Evolutionary conservation across 2,797 vertebrate genomes (phyloP).

Genomic region (Megalops cyprinoides): DNA sequence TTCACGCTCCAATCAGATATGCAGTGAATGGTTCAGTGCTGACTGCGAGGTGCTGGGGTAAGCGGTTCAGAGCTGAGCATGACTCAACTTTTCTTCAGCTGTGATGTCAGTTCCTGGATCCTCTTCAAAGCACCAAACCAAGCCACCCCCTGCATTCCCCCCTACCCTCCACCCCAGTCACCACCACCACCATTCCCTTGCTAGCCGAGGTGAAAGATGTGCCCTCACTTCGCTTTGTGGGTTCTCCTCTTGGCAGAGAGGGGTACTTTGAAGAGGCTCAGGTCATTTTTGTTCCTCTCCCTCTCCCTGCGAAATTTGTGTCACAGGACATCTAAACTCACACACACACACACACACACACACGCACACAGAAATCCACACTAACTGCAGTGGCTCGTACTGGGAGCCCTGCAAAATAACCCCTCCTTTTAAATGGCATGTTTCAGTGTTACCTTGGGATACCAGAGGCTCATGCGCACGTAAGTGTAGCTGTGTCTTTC

Average conservation of each 20-base stretch:
- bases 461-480: no score
- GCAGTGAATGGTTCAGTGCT: no score
- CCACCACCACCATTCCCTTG: no score
- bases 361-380: no score
- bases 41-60: slow-evolving; percentile 18
- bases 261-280: slow-evolving; percentile 12
- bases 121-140: slow-evolving; percentile 38
- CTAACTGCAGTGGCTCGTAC: no score
- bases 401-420: no score
- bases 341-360: slow-evolving; percentile 3
- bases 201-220: background rate
- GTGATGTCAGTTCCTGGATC: slow-evolving; percentile 46
- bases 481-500: no score
- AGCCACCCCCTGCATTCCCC: no score
- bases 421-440: no score
- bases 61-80: slow-evolving; percentile 20
- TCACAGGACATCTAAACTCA: slow-evolving; percentile 32
- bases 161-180: no score
- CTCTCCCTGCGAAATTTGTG: slow-evolving; percentile 27
- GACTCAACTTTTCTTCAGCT: background rate
- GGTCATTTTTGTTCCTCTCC: slow-evolving; percentile 36
- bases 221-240: background rate
- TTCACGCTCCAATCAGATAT: background rate
- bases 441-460: no score
- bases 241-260: background rate